Conservation (phyloP, 2,797 vertebrate species). For the Chloroceryle amazona region DNA sequence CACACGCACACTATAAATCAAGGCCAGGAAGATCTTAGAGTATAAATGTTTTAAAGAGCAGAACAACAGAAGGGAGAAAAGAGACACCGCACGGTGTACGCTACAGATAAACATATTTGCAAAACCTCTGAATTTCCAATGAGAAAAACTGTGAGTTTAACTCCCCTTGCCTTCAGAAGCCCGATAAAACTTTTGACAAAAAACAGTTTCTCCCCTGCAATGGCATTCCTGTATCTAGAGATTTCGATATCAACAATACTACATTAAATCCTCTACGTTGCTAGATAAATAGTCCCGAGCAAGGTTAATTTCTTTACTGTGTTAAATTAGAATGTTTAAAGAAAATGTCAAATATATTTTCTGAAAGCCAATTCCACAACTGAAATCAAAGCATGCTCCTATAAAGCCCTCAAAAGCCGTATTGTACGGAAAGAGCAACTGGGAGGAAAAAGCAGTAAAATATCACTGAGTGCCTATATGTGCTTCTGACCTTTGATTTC, state of each 20-base stretch:
- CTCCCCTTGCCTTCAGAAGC: not conserved
- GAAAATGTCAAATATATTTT: not conserved
- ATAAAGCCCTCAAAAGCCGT: not conserved
- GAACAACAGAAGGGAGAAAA: not conserved
- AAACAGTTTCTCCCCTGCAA: not conserved
- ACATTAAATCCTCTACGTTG: not conserved
- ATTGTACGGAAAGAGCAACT: not conserved
- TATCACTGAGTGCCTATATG: not conserved
- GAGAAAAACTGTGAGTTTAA: not conserved
- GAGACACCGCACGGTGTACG: fast-evolving
- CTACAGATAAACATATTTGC: not conserved
- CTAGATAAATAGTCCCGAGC: not conserved
- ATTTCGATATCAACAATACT: not conserved
- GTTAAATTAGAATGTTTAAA: not conserved
- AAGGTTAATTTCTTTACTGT: not conserved
- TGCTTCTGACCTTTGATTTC: not conserved
- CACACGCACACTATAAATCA: not conserved
- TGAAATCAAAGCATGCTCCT: not conserved
- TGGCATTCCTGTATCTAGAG: not conserved
- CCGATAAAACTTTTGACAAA: not conserved
- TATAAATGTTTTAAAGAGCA: not conserved
- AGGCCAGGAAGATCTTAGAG: not conserved
- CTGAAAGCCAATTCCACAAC: not conserved
- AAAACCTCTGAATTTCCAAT: not conserved
- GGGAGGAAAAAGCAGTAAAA: not conserved